Percentiles rank a stretch among this genome's conserved stretches.
Evolutionary conservation across 2,888 invertebrate species (phyloP).

Genomic region (Pinctada fucata): DNA sequence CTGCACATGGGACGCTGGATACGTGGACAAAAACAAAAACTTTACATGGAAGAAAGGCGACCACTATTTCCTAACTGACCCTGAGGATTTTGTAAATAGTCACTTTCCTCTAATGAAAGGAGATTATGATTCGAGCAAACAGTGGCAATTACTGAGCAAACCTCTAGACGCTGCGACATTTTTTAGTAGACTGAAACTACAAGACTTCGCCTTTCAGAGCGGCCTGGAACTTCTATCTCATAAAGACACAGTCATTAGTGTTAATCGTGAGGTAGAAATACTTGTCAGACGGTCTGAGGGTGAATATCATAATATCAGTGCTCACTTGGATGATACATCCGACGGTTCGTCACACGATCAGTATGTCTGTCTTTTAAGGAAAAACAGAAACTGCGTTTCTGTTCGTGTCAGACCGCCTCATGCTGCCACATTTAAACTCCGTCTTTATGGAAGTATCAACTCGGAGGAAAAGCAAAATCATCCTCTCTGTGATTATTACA

Average conservation of each 20-base stretch:
- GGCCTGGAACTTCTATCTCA: conserved; percentile 49
- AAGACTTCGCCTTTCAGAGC: conserved; percentile 47
- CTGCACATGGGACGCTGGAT: conserved; percentile 58
- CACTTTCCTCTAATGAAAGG: conserved; percentile 57
- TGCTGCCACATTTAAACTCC: background rate
- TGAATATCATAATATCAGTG: background rate
- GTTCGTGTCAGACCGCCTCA: conserved; percentile 13
- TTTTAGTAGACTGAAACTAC: conserved; percentile 48
- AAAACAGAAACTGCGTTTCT: background rate
- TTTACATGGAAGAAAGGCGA: conserved; percentile 54
- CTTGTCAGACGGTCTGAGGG: background rate
- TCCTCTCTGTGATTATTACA: conserved; percentile 44
- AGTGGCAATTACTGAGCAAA: conserved; percentile 57
- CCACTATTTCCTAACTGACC: conserved; percentile 63
- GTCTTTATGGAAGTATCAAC: conserved; percentile 2
- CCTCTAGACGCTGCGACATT: conserved; percentile 55
- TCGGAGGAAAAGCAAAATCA: conserved; percentile 40
- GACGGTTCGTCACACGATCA: conserved; percentile 3
- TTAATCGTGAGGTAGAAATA: conserved; percentile 44
- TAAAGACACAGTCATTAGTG: conserved; percentile 44
- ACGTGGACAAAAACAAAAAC: conserved; percentile 33
- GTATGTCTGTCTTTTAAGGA: background rate
- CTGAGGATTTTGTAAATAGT: conserved; percentile 55
- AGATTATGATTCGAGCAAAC: conserved; percentile 41
- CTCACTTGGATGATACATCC: background rate